A percentile compares a stretch with the other conserved stretches of the same genome.
Conservation (phyloP, 2,113 vertebrate genomes). For the Apistogramma diplotaenia region DNA sequence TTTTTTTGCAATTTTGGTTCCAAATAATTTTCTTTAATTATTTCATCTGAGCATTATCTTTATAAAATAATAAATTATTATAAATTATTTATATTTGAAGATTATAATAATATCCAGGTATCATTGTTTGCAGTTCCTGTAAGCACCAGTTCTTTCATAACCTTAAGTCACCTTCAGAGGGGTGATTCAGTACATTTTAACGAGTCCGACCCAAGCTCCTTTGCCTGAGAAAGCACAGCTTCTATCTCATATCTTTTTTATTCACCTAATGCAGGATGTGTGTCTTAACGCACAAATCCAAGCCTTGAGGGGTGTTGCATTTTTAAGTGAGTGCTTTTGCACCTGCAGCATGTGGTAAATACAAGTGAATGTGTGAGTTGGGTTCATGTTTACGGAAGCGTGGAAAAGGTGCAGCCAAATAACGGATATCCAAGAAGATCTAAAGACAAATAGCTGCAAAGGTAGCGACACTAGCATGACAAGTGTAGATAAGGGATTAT, state of each 20-base stretch:
- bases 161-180: not conserved
- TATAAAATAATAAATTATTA: not conserved
- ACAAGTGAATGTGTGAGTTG: not conserved
- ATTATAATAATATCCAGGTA: not conserved
- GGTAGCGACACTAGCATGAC: constrained; percentile 33
- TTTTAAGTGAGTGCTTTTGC: not conserved
- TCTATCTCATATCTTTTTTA: not conserved
- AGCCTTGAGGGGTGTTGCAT: not conserved
- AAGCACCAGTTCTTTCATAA: not conserved
- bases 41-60: not conserved
- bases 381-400: not conserved
- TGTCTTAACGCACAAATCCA: not conserved
- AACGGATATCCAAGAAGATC: constrained; percentile 40
- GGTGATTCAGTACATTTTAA: not conserved
- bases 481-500: constrained; percentile 68
- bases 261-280: not conserved
- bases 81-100: not conserved
- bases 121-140: not conserved
- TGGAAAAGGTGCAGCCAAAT: constrained; percentile 12
- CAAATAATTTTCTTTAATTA: not conserved
- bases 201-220: not conserved
- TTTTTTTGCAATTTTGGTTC: not conserved
- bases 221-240: not conserved
- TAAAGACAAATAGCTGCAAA: constrained; percentile 47
- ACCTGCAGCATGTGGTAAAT: not conserved